Percentiles rank a stretch among this genome's conserved stretches.
phyloP scores from a whole-genome alignment of 2,797 vertebrate genomes.

The Alcedo atthis region DNA sequence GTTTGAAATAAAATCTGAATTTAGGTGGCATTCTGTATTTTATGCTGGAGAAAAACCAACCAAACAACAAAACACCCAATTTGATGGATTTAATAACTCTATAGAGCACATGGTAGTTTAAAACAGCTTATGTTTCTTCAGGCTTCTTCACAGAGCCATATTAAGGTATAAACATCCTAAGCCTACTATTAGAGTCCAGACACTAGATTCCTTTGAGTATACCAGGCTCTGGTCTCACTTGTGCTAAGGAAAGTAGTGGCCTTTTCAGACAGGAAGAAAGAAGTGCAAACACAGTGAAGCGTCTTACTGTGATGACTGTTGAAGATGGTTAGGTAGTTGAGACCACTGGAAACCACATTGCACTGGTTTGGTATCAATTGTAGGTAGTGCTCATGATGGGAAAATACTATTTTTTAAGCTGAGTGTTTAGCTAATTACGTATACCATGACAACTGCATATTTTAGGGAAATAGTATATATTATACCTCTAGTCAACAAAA shows the following conservation, averaged over 20 bases:
- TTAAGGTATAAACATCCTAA: neutral
- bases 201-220: neutral
- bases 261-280: neutral
- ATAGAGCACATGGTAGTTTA: rapidly evolving
- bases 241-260: neutral
- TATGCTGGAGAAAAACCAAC: neutral
- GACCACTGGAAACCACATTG: neutral
- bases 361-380: neutral
- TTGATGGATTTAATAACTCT: neutral
- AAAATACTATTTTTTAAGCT: neutral
- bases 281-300: neutral
- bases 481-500: neutral
- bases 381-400: too few relatives aligned
- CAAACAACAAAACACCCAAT: neutral
- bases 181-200: neutral
- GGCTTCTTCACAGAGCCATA: neutral
- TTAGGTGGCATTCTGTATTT: neutral
- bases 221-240: neutral
- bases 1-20: neutral
- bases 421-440: neutral
- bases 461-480: neutral
- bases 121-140: neutral
- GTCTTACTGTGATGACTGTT: neutral
- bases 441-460: neutral
- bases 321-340: neutral